These are phyloP conservation scores for Geococcyx californianus DNA, from an alignment of 2,113 vertebrate species.

Conservation along the genomic window DNA sequence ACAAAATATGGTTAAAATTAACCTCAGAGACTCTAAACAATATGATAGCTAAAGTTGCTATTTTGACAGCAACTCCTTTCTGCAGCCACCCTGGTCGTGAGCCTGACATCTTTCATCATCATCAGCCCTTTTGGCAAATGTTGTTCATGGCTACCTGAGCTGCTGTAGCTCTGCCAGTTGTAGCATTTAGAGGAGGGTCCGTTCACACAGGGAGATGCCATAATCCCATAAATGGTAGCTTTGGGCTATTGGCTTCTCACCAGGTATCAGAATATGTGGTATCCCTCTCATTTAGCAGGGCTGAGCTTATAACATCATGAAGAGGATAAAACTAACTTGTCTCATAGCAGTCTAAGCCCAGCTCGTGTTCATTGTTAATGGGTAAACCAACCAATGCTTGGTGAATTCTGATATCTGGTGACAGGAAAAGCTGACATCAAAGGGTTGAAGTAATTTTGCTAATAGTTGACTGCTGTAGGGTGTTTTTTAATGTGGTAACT, in stretches of 20 bases:
- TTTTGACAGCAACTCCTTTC: neutral
- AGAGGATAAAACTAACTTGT: neutral
- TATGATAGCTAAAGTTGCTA: neutral
- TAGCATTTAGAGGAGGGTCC: neutral
- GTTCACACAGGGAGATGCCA: neutral
- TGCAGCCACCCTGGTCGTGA: neutral
- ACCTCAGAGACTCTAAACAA: neutral
- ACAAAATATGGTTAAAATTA: neutral
- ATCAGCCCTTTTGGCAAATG: neutral
- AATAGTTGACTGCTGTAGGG: neutral
- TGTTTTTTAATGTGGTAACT: neutral
- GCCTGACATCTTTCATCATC: neutral
- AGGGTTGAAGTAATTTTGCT: neutral
- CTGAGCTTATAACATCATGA: fast-evolving
- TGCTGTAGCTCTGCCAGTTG: neutral
- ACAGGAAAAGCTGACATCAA: neutral
- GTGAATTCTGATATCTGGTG: neutral
- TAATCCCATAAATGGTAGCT: neutral
- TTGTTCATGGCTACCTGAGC: neutral
- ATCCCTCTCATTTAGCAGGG: neutral
- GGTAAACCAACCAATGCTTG: neutral
- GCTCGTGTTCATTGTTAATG: neutral
- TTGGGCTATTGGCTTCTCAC: neutral
- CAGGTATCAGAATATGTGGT: neutral
- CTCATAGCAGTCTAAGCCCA: neutral